Evolutionary conservation across 2,888 invertebrate genomes (phyloP), one percentile per base, ranked within the genome.

Genomic region (Tuta absoluta): DNA sequence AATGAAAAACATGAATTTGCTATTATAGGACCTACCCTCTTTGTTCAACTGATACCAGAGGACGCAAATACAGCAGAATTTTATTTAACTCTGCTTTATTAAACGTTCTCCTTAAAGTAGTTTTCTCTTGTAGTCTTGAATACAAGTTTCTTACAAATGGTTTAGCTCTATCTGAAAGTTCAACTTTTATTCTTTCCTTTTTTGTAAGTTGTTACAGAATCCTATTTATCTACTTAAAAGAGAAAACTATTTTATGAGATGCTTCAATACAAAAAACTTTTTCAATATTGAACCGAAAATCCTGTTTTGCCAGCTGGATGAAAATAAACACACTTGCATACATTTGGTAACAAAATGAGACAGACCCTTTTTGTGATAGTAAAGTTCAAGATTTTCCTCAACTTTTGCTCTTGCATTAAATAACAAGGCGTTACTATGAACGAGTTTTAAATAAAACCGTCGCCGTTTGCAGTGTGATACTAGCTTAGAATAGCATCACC

Each of bases 281-380:
- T 45, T 8, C 5, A 3, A 7, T n/a, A n/a, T 4, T 4, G 5
- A 45, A 45, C n/a, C 8, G 45, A 17, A 45, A 45, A n/a, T 17
- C 45, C 45, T 45, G 17, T 7, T n/a, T 1, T 2, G 3, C 17
- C 17, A 17, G 45, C 1, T n/a, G 12, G 41, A 41, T 3, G n/a
- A 8, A 41, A 41, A 14, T 41, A 14, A 14, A 41, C 41, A n/a
- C 12, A 41, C 2, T 41, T n/a, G 45, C 45, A 45, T 17, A n/a
- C 45, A 45, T 45, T 45, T 45, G 45, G 45, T 45, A 45, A 45
- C n/a, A 45, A 45, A 45, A 45, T 45, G 11, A 45, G 45, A 5
- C 17, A 11, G 41, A 41, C n/a, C 41, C 41, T 41, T 41, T 41
- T 14, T 41, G n/a, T n/a, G 14, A 11, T 1, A 1, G 41, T 2